Conservation (phyloP, 2,113 vertebrate species). For the Emydocephalus ijimae region DNA sequence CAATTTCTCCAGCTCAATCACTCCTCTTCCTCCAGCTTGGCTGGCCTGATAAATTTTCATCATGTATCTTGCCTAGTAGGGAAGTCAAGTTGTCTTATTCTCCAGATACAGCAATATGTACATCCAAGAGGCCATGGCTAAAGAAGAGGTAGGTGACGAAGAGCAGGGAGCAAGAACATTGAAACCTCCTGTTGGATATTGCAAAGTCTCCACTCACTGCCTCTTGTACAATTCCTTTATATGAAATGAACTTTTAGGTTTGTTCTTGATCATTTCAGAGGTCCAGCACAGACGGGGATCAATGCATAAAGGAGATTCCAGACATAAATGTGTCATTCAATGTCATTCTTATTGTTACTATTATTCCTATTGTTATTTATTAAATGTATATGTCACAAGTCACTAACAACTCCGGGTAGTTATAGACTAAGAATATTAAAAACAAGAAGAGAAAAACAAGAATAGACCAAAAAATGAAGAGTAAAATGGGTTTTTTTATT, state of each 20-base stretch:
- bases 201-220: neutral
- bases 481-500: neutral
- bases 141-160: neutral
- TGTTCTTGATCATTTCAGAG: neutral
- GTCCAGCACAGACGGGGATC: neutral
- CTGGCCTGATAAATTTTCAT: neutral
- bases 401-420: neutral
- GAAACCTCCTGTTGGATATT: neutral
- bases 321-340: neutral
- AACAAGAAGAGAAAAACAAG: neutral
- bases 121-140: neutral
- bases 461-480: neutral
- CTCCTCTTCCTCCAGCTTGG: neutral
- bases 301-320: neutral
- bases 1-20: neutral
- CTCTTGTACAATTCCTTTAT: neutral
- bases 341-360: neutral
- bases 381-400: neutral
- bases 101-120: neutral
- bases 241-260: neutral
- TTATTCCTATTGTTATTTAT: neutral
- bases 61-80: neutral
- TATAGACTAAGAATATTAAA: neutral
- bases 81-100: neutral
- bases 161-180: neutral